A percentile compares a stretch with the other conserved stretches of the same genome.
phyloP scores from a whole-genome alignment of 2,113 vertebrate genomes.

The Arenaria interpres region DNA sequence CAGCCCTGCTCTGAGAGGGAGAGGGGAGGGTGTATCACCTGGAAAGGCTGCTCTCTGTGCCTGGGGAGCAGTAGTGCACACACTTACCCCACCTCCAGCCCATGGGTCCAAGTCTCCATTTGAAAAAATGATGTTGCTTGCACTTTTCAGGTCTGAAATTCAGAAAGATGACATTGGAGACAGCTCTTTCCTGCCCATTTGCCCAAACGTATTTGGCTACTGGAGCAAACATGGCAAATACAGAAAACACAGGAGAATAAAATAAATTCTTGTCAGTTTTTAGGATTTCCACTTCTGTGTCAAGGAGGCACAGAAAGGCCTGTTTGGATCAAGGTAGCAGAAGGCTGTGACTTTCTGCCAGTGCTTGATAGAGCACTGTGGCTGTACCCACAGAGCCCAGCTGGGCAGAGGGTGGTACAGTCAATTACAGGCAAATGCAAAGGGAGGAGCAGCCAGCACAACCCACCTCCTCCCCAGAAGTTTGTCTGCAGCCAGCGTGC shows the following conservation, averaged over 20 bases:
- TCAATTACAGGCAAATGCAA: too few relatives aligned
- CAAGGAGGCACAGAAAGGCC: not conserved
- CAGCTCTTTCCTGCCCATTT: not conserved
- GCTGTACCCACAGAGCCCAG: not conserved
- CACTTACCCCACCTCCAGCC: slow-evolving; percentile 91
- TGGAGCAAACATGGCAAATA: not conserved
- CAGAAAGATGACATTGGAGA: not conserved
- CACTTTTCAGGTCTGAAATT: slow-evolving; percentile 80
- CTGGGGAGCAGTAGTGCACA: not conserved
- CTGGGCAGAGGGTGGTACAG: not conserved
- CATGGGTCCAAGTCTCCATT: slow-evolving; percentile 95
- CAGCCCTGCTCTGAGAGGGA: not conserved
- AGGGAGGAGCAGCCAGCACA: not conserved
- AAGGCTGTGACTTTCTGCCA: not conserved
- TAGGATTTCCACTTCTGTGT: not conserved
- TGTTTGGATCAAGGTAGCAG: not conserved
- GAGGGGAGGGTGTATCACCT: not conserved
- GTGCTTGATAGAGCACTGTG: not conserved
- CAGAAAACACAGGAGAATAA: not conserved
- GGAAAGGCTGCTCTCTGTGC: not conserved
- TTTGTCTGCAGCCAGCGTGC: slow-evolving; percentile 81
- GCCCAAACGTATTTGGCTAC: not conserved
- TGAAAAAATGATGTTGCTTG: slow-evolving; percentile 95
- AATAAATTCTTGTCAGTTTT: not conserved
- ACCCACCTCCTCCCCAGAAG: slow-evolving; percentile 86